phyloP scores from a whole-genome alignment of 2,113 vertebrate genomes.

The Alethe castanea region DNA sequence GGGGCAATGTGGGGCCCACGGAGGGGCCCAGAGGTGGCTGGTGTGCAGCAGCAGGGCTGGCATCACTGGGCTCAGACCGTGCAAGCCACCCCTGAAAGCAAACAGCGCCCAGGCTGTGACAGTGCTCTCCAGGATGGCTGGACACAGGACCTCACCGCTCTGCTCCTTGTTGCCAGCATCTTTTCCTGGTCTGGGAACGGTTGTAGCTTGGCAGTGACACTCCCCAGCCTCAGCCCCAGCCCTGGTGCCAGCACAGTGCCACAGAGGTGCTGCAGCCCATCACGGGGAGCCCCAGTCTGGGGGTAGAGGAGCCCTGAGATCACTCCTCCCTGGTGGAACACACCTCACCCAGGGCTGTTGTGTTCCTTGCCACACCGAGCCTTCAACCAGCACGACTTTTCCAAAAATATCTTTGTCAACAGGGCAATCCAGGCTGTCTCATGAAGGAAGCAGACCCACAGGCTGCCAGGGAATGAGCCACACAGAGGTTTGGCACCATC shows the following conservation, averaged over 20 bases:
- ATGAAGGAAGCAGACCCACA: background rate
- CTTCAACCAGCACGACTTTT: background rate
- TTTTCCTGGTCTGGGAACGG: background rate
- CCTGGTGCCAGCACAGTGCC: background rate
- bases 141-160: background rate
- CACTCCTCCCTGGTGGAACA: background rate
- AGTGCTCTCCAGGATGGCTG: fast-evolving
- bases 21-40: background rate
- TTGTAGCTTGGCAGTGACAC: background rate
- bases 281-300: fast-evolving
- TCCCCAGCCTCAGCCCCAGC: background rate
- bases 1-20: fast-evolving
- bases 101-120: background rate
- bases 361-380: background rate
- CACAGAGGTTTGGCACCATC: background rate
- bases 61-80: background rate
- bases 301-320: background rate
- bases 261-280: background rate
- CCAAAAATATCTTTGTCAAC: background rate
- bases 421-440: background rate
- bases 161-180: background rate
- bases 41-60: background rate
- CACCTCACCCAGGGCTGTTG: background rate
- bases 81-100: background rate
- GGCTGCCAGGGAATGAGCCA: background rate